phyloP scores from a whole-genome alignment of 30 jellyfish, hydroid and myxozoan genomes.

The Turritopsis rubra region DNA sequence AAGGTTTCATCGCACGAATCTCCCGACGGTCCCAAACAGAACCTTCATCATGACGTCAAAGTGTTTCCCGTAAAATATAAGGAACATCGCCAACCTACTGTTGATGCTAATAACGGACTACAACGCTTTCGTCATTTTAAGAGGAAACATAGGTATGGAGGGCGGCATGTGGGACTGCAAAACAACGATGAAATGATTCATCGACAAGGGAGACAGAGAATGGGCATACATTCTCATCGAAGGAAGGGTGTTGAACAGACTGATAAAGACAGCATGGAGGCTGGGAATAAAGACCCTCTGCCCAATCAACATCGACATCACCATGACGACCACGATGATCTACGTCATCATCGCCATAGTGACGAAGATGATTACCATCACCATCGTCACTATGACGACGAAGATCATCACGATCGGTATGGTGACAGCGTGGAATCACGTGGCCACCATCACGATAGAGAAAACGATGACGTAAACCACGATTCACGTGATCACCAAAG shows the following conservation, averaged over 20 bases:
- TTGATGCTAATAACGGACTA: background rate
- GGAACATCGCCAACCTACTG: background rate
- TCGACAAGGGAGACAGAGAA: background rate
- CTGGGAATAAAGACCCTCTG: background rate
- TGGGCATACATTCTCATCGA: too few species aligned
- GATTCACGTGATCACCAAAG: background rate
- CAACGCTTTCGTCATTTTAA: background rate
- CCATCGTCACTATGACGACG: background rate
- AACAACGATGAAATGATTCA: background rate
- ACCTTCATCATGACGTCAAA: background rate
- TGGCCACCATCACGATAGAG: background rate
- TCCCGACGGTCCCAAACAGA: background rate
- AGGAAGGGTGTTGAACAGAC: background rate
- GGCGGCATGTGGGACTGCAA: background rate
- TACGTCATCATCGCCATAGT: background rate
- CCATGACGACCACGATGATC: background rate
- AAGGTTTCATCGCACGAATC: background rate
- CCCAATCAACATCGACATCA: background rate
- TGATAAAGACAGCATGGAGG: background rate
- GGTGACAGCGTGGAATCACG: background rate
- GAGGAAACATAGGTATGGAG: background rate
- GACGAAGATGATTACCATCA: background rate
- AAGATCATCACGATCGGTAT: background rate
- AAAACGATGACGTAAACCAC: background rate
- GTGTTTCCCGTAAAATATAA: slow-evolving; percentile 7